Evolutionary conservation across 1,140 invertebrate genomes (phyloP), one percentile per base, ranked within the genome.

Genomic region (Ips nitidus): DNA sequence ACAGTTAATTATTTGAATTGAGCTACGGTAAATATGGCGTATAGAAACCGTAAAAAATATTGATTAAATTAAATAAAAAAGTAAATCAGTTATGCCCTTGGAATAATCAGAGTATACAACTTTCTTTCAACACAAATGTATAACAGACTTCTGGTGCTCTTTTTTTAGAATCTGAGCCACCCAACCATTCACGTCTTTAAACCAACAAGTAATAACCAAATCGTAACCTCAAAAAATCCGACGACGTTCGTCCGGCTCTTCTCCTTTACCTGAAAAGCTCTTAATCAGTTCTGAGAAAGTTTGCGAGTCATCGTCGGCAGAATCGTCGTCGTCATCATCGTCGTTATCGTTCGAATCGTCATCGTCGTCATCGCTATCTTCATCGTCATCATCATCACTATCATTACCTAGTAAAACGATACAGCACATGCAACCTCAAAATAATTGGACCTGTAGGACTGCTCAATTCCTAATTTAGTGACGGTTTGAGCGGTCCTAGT

Each of bases 341-440:
- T 84, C 78, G 64, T 85, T 80, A 56, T 85, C 80, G 58, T 85
- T 81, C 74, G 84, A 81, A 72, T 85, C 83, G 67, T 85, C 82
- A 68, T 86, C 81, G 66, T 84, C 81, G 70, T 84, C 82, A 74
- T 83, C 79, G 52, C 82, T 80, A 52, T 83, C 80, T 66, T 85
- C 81, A 53, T 84, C 79, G 36, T 84, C 80, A 59, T 84, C 80
- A 38, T 84, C 79, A 50, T 83, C 80, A 53, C 84, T 79, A 42
- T 84, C 79, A 45, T 77, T 75, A 78, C 78, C 78, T 79, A 77
- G 57, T 74, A 79, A 77, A 79, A 77, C 72, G 64, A 66, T 5
- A 78, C 71, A 76, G 74, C 75, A 77, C 79, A 81, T 80, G 79
- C 79, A 80, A 73, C 74, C 69, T 59, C 73, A 76, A 59, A 7